Base-by-base conservation (phyloP, 1,140 invertebrate genomes). In the Scaptomyza pallida region DNA sequence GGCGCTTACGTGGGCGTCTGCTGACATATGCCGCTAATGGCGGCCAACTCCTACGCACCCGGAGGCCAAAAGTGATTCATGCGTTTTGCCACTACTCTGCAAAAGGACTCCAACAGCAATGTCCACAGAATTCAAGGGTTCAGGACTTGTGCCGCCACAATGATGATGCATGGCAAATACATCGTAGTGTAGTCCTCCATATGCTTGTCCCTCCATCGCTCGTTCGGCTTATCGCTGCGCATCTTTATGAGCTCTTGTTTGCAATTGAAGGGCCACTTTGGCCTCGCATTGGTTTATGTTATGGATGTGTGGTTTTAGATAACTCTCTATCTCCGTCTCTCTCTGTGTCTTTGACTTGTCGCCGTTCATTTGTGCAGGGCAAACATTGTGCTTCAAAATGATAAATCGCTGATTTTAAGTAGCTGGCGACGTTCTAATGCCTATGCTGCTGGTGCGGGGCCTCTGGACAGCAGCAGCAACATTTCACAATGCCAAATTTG, bases 401-500 rank as follows among this genome's bases (percentile, higher is more conserved):
- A 85, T 85, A 85, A 85, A 85, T 85, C 85, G 78, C 51, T 67
- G 70, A 86, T 68, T 86, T 86, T 71, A 86, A 81, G 73, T 85
- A 73, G 63, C 50, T 68, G 57, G 54, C 55, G 52, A 75, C 55
- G 44, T 50, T 70, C 78, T 82, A 82, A 82, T 82, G 76, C 63
- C 65, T 69, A 62, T 5, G 23, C 23, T 26, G 23, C 5, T 26
- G 5, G 23, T 4, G 6, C 23, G 43, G 56, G 68, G 65, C 54
- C 45, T 54, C 51, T 69, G 72, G 76, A 63, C 69, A 62, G 30
- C 59, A 62, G 30, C 59, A 70, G 47, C 67, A 72, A 62, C 81
- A 86, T 86, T 77, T 81, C 65, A 67, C 80, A 88, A 81, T 86
- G 77, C 77, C 81, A 86, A 86, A 86, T 86, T 86, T 86, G 81